phyloP scores from a whole-genome alignment of 1,140 invertebrate genomes.

The Halictus rubicundus region DNA sequence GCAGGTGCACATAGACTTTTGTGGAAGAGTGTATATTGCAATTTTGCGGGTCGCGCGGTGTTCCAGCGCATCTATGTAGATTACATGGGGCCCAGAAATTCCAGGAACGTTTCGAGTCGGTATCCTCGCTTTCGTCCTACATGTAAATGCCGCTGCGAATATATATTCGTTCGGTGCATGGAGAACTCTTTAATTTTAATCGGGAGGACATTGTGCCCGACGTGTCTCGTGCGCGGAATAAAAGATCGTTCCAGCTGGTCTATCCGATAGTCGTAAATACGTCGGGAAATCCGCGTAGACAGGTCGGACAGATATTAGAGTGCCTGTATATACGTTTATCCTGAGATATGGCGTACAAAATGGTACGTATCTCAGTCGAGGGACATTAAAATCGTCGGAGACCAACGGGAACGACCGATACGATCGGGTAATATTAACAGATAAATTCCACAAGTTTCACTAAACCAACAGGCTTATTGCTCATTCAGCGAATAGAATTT shows the following conservation, averaged over 20 bases:
- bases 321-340: neutral
- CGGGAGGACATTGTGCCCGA: neutral
- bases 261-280: constrained; percentile 25
- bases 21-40: too few relatives aligned
- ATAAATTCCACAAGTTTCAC: neutral
- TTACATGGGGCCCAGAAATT: constrained; percentile 13
- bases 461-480: neutral
- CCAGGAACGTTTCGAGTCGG: constrained; percentile 1
- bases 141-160: constrained; percentile 28
- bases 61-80: neutral
- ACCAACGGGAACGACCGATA: neutral
- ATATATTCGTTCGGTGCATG: constrained; percentile 41
- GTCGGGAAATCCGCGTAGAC: neutral
- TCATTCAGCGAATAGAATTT: neutral
- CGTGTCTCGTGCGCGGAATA: constrained; percentile 35
- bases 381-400: neutral
- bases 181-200: constrained; percentile 45
- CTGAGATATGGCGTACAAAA: neutral
- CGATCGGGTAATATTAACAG: neutral
- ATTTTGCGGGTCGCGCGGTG: too few relatives aligned
- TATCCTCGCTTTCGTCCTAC: constrained; percentile 17
- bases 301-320: constrained; percentile 12
- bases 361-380: neutral
- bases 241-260: constrained; percentile 16
- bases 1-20: too few relatives aligned